A percentile compares a stretch with the other conserved stretches of the same genome.
These are phyloP conservation scores for Molossus molossus DNA, from an alignment of 2,797 vertebrate species.

Conservation along the genomic window DNA sequence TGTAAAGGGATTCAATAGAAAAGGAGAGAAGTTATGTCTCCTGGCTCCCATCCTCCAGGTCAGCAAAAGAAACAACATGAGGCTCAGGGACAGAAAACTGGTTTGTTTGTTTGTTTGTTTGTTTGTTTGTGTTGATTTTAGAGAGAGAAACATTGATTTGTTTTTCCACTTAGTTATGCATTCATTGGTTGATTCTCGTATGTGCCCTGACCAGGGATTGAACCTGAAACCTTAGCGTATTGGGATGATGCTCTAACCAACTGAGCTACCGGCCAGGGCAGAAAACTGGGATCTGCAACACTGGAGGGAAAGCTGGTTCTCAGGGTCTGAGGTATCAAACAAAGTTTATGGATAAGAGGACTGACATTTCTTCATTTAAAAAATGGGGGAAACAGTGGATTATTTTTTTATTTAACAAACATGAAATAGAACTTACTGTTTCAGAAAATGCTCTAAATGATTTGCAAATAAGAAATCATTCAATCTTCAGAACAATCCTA, in stretches of 20 bases:
- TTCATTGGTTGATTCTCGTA: background rate
- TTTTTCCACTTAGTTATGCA: background rate
- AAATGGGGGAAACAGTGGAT: background rate
- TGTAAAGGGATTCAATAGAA: conserved; percentile 76
- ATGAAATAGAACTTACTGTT: background rate
- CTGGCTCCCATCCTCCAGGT: background rate
- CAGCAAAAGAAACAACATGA: background rate
- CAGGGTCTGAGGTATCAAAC: background rate
- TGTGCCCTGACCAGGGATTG: background rate
- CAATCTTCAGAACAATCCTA: background rate
- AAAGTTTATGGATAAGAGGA: background rate
- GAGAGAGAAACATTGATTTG: background rate
- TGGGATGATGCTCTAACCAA: background rate
- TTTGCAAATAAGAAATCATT: background rate
- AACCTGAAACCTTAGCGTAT: too few species aligned
- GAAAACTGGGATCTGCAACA: background rate
- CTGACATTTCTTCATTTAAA: background rate
- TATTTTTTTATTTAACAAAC: background rate
- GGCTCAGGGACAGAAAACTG: background rate
- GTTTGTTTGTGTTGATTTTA: background rate
- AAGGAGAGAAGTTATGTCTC: background rate
- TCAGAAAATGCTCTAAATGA: background rate
- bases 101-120: background rate
- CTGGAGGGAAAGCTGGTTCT: background rate
- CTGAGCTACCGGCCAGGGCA: background rate